Conservation (phyloP, 1,140 invertebrate genomes). For the Diabrotica virgifera region DNA sequence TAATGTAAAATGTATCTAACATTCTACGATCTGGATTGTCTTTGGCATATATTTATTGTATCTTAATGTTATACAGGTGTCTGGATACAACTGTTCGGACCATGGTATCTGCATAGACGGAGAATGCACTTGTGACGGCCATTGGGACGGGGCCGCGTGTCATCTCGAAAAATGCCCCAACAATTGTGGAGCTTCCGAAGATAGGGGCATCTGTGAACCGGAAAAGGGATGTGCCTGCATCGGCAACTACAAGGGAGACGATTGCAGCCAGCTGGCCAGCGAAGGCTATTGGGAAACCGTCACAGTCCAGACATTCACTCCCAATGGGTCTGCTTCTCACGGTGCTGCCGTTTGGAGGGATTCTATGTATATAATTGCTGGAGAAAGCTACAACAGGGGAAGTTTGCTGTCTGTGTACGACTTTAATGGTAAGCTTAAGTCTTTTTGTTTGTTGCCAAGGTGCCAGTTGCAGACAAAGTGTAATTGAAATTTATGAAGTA, state of each 20-base stretch:
- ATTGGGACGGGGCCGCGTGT: slow-evolving; percentile 81
- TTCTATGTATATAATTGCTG: slow-evolving; percentile 78
- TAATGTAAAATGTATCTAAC: no score
- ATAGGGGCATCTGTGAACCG: slow-evolving; percentile 49
- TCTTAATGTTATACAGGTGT: slow-evolving; percentile 28
- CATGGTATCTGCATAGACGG: slow-evolving; percentile 64
- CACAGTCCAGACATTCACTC: slow-evolving; percentile 52
- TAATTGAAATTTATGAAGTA: neutral
- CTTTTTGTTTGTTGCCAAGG: no score
- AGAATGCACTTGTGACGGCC: slow-evolving; percentile 77
- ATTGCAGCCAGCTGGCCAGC: slow-evolving; percentile 68
- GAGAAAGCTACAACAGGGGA: slow-evolving; percentile 67
- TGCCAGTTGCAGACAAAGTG: no score
- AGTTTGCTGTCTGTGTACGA: slow-evolving; percentile 71
- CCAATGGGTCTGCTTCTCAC: slow-evolving; percentile 75
- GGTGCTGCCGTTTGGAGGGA: slow-evolving; percentile 74
- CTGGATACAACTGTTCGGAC: slow-evolving; percentile 54
- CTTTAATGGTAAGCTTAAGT: slow-evolving; percentile 66
- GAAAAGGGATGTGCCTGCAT: slow-evolving; percentile 49
- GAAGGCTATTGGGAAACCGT: slow-evolving; percentile 62
- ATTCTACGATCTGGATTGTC: no score
- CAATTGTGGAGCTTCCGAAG: slow-evolving; percentile 58
- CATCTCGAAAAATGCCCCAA: slow-evolving; percentile 81
- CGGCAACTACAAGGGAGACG: slow-evolving; percentile 61
- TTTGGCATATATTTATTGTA: no score